Evolutionary conservation across 2,113 vertebrate species (phyloP).

Genomic region (Callorhinus ursinus): DNA sequence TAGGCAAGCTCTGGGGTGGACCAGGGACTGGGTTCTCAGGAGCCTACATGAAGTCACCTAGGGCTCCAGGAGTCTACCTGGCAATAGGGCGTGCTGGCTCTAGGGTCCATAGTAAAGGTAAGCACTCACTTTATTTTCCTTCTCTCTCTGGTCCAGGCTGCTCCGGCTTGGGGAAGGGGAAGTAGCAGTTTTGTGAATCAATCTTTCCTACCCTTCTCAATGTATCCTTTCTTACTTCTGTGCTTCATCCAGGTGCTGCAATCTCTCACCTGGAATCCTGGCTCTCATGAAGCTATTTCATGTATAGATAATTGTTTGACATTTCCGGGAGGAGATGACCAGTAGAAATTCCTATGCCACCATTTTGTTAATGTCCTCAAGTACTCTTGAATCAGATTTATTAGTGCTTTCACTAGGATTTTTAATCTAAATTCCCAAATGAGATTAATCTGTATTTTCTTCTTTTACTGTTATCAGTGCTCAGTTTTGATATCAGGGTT

Average conservation of each 20-base stretch:
- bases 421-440: constrained; percentile 15
- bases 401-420: not conserved
- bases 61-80: not conserved
- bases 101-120: not conserved
- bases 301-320: not conserved
- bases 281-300: not conserved
- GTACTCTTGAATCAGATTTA: constrained; percentile 3
- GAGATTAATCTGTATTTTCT: constrained; percentile 30
- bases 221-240: not conserved
- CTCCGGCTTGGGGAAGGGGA: not conserved
- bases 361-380: not conserved
- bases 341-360: not conserved
- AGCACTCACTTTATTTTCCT: not conserved
- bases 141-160: not conserved
- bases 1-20: not conserved
- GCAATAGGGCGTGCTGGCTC: not conserved
- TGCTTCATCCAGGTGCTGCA: not conserved
- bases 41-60: not conserved
- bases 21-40: not conserved
- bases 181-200: not conserved
- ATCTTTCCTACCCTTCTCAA: not conserved
- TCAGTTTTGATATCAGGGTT: constrained; percentile 13
- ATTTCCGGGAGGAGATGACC: not conserved
- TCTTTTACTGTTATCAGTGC: not conserved
- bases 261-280: not conserved